These are phyloP conservation scores for Elachura formosa DNA, from an alignment of 2,113 vertebrate genomes.

Conservation along the genomic window DNA sequence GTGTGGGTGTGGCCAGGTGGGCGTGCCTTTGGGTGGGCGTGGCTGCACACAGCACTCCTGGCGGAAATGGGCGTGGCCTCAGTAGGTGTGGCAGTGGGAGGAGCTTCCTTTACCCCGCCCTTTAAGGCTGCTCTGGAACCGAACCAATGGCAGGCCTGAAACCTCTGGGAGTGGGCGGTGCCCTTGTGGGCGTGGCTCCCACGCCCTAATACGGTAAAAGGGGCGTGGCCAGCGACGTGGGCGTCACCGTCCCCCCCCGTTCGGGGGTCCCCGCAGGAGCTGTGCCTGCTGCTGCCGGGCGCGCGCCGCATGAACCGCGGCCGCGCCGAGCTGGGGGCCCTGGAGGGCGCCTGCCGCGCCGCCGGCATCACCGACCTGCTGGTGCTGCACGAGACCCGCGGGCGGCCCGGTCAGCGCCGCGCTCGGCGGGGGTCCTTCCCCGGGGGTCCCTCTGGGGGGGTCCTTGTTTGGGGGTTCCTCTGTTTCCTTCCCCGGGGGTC, in stretches of 20 bases:
- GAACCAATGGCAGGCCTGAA: too few species aligned
- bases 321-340: neutral
- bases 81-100: neutral
- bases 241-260: neutral
- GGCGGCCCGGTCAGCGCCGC: neutral
- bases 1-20: neutral
- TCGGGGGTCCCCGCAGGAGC: neutral
- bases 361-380: neutral
- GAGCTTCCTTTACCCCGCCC: neutral
- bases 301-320: neutral
- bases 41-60: too few species aligned
- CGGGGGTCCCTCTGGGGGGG: too few species aligned
- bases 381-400: neutral
- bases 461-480: too few species aligned
- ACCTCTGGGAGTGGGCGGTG: rapidly evolving
- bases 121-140: neutral
- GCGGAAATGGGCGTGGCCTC: neutral
- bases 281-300: neutral
- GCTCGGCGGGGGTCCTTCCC: neutral
- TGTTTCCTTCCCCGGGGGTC: too few species aligned
- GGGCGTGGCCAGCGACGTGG: neutral
- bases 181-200: neutral
- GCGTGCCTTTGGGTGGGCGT: neutral
- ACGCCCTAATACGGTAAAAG: rapidly evolving
- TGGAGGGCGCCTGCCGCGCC: neutral